Conservation (phyloP, 2,113 vertebrate genomes). For the Pseudopodoces humilis region DNA sequence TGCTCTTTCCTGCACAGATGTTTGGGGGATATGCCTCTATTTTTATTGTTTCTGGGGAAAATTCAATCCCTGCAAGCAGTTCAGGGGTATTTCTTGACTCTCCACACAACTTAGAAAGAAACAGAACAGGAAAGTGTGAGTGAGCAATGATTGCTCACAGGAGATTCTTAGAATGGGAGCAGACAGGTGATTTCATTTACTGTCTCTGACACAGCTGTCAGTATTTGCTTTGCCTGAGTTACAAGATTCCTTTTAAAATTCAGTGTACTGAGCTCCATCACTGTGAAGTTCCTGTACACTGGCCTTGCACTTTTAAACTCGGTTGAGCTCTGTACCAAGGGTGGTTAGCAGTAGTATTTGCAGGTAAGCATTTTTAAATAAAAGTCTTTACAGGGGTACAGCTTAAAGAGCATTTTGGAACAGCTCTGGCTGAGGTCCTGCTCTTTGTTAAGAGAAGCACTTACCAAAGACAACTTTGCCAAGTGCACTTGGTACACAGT, state of each 20-base stretch:
- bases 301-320: not conserved
- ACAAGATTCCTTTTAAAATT: not conserved
- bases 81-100: not conserved
- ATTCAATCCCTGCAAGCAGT: not conserved
- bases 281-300: not conserved
- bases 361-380: not conserved
- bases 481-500: not conserved
- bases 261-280: not conserved
- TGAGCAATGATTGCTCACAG: not conserved
- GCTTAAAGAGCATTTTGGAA: not conserved
- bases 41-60: not conserved
- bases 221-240: not conserved
- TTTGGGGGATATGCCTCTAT: not conserved
- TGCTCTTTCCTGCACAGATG: not conserved
- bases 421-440: not conserved
- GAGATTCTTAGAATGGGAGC: not conserved
- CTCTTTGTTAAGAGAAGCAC: not conserved
- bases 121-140: not conserved
- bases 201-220: not conserved
- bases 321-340: not conserved
- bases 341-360: not conserved
- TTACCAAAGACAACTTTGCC: not conserved
- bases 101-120: not conserved
- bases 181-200: not conserved
- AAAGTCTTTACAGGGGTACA: not conserved